Percentiles rank a stretch among this genome's conserved stretches.
phyloP scores from a whole-genome alignment of 1,140 invertebrate species.

The Papilio aristodemus region DNA sequence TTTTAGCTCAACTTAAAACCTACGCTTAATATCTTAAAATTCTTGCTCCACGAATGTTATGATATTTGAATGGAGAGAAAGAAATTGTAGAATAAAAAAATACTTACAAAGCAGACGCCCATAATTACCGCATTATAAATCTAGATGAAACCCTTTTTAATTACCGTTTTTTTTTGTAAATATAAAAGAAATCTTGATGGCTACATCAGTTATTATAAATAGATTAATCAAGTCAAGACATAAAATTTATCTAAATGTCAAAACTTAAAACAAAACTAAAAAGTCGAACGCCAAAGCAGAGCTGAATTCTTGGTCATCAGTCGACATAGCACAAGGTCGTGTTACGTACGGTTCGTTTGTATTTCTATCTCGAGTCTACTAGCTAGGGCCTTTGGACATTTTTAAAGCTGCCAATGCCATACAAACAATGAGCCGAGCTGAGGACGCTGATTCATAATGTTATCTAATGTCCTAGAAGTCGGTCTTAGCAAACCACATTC shows the following conservation, averaged over 20 bases:
- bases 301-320: constrained; percentile 8
- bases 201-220: not conserved
- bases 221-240: not conserved
- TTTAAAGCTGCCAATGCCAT: constrained; percentile 51
- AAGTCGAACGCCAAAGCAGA: not conserved
- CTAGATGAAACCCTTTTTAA: not conserved
- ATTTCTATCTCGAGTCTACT: constrained; percentile 43
- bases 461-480: constrained; percentile 41
- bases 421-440: constrained; percentile 49
- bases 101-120: not conserved
- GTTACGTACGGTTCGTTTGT: constrained; percentile 39
- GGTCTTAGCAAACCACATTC: constrained; percentile 25
- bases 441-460: constrained; percentile 43
- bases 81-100: not conserved
- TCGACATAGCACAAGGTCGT: constrained; percentile 27
- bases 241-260: not conserved
- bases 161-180: not conserved
- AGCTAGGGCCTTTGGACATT: constrained; percentile 52
- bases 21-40: not conserved
- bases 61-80: not conserved
- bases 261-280: not conserved
- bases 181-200: not conserved
- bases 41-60: no score
- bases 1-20: not conserved
- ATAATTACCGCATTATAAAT: not conserved